Conservation (phyloP, 1,140 invertebrate genomes). For the Protaetia brevitarsis region DNA sequence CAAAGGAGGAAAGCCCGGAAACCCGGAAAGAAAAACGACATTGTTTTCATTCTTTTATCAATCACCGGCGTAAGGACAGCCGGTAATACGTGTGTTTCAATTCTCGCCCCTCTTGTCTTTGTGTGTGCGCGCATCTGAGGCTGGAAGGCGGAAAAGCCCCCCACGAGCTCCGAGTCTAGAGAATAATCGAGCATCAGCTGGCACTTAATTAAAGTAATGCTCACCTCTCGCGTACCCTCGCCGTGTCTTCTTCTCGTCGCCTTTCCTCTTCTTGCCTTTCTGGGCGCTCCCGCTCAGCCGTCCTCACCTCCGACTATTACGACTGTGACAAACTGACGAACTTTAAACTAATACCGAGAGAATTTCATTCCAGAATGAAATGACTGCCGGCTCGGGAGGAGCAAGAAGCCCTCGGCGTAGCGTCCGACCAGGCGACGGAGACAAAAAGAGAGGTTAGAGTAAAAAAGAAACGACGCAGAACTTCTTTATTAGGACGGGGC, state of each 20-base stretch:
- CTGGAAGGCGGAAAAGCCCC: constrained; percentile 31
- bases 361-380: constrained; percentile 33
- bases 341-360: constrained; percentile 32
- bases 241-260: not conserved
- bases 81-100: constrained; percentile 4
- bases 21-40: not conserved
- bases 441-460: not conserved
- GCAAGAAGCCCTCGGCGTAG: not conserved
- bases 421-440: not conserved
- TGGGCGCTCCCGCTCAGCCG: constrained; percentile 13
- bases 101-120: constrained; percentile 31
- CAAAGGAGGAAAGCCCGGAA: constrained; percentile 5
- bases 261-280: not conserved
- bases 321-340: constrained; percentile 40
- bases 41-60: constrained; percentile 17
- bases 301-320: constrained; percentile 20
- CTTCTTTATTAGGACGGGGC: constrained; percentile 7
- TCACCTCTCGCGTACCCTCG: constrained; percentile 30
- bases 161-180: constrained; percentile 35
- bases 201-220: constrained; percentile 42
- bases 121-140: constrained; percentile 23
- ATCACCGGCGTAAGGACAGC: not conserved
- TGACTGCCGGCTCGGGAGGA: not conserved
- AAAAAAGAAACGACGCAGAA: not conserved
- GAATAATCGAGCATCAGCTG: constrained; percentile 41